Base-by-base conservation (phyloP, 1,140 invertebrate genomes). In the Lepidurus arcticus region DNA sequence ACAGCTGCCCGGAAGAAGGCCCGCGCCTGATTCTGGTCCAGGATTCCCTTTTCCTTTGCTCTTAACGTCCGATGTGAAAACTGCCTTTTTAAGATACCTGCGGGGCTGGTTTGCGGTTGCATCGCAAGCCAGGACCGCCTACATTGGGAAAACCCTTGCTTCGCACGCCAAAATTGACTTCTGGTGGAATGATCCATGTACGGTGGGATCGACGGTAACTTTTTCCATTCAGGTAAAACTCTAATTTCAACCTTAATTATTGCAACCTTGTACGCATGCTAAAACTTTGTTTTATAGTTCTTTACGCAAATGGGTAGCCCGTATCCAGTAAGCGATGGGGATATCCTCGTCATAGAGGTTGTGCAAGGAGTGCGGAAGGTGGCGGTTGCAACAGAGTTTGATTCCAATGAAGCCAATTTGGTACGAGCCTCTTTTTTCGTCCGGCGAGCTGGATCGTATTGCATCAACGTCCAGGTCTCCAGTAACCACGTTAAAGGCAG, bases 391-490 rank as follows among this genome's bases (percentile, higher is more conserved):
- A 90, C 93, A 81, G 93, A 96, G 85, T 87, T 95, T 81, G 94
- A 95, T 84, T 92, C 93, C 24, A 89, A 91, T 78, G 90, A 90
- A 84, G 93, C 92, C 45, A 94, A 97, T 85, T 89, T 91, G 45
- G 93, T 93, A 42, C 90, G 91, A 82, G 93, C 95, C 42, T 94
- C 95, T 84, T 97, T 97, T 85, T 96, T 93, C 42, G 94, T 96
- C 73, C 90, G 94, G 80, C 92, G 92, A 81, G 92, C 95, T 11
- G 95, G 95, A 65, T 89, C 92, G 82, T 97, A 98, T 86, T 89
- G 90, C 81, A 93, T 98, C 78, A 91, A 92, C 26, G 90, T 96
- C 75, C 89, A 94, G 84, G 91, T 96, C 79, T 92, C 91, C 82
- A 88, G 88, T 24, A 87, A 86, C 81, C 89, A 91, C 81, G 88